phyloP scores from a whole-genome alignment of 1,140 invertebrate species.

The Homarus americanus region DNA sequence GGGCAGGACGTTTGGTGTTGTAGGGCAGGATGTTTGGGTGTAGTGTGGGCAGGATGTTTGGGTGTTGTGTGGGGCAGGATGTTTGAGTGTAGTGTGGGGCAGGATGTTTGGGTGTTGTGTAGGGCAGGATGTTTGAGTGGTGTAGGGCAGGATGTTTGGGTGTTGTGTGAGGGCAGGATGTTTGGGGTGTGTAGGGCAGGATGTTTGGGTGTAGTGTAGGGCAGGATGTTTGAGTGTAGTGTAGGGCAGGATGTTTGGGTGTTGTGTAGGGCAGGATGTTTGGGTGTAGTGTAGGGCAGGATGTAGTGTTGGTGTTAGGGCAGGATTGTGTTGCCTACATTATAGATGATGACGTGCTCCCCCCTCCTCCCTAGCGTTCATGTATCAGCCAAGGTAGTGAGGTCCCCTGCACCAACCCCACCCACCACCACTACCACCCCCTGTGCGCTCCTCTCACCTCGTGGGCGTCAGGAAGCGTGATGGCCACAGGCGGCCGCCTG shows the following conservation, averaged over 20 bases:
- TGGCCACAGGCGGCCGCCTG: slow-evolving; percentile 64
- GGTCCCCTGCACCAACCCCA: slow-evolving; percentile 36
- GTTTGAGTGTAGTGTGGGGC: no score
- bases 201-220: background rate
- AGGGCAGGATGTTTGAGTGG: no score
- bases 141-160: background rate
- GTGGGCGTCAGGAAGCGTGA: slow-evolving; percentile 7
- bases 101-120: no score
- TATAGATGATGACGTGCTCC: slow-evolving; percentile 27
- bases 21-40: no score
- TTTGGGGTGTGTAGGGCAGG: background rate
- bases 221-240: background rate
- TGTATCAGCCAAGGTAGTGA: slow-evolving; percentile 54
- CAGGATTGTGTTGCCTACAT: background rate
- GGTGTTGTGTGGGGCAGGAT: no score
- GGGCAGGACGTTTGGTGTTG: no score
- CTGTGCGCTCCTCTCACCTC: slow-evolving; percentile 1
- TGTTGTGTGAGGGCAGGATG: background rate
- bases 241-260: background rate
- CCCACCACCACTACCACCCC: slow-evolving; percentile 12
- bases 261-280: background rate
- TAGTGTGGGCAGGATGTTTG: no score
- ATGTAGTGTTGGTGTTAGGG: background rate
- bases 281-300: background rate
- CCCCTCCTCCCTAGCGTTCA: slow-evolving; percentile 42